phyloP scores from a whole-genome alignment of 2,888 invertebrate species.

The Habrosyne pyritoides region DNA sequence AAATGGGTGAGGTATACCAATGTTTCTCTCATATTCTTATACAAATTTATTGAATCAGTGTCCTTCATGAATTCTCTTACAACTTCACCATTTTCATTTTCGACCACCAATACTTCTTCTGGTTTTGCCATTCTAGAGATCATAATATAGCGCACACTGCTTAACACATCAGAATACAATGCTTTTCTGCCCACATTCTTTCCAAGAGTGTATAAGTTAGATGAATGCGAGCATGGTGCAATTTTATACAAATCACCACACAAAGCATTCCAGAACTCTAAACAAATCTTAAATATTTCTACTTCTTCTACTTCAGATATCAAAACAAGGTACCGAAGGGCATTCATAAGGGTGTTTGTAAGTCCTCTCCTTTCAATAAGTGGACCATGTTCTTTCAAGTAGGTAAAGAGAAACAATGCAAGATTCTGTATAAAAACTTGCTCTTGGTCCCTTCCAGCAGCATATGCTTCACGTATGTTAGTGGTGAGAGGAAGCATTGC shows the following conservation, averaged over 20 bases:
- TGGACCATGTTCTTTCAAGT: constrained; percentile 97
- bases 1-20: constrained; percentile 99
- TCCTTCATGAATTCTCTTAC: constrained; percentile 99
- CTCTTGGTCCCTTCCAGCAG: constrained; percentile 96
- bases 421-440: constrained; percentile 99
- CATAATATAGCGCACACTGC: constrained; percentile 97
- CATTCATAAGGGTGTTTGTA: constrained; percentile 90
- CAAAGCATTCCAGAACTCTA: constrained; percentile 99
- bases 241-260: constrained; percentile 96
- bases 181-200: constrained; percentile 85
- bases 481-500: constrained; percentile 95
- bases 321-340: constrained; percentile 92
- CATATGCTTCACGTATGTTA: constrained; percentile 97
- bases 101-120: constrained; percentile 99
- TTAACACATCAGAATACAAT: constrained; percentile 91
- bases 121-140: constrained; percentile 99
- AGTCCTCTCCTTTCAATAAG: constrained; percentile 92
- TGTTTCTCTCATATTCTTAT: constrained; percentile 99
- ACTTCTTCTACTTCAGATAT: constrained; percentile 99
- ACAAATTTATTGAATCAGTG: constrained; percentile 99
- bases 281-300: constrained; percentile 99
- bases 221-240: constrained; percentile 86
- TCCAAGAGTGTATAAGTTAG: constrained; percentile 66
- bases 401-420: constrained; percentile 98
- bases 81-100: constrained; percentile 99